These are phyloP conservation scores for Enteromius paludinosus DNA, from an alignment of 2,797 vertebrate genomes.

Conservation along the genomic window DNA sequence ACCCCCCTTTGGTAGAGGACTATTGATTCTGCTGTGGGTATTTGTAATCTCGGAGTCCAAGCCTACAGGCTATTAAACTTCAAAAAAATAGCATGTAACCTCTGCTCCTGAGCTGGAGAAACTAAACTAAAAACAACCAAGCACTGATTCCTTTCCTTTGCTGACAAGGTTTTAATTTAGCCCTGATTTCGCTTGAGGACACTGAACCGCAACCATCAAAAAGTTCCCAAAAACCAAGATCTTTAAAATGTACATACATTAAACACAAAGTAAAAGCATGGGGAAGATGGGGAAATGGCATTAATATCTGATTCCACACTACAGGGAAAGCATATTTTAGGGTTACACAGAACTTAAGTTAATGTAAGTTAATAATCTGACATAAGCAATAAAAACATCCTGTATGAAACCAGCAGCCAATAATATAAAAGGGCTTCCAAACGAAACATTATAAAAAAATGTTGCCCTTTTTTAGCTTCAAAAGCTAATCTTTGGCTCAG, in stretches of 20 bases:
- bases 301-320: not conserved
- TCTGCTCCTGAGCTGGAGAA: conserved; percentile 22
- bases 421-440: not conserved
- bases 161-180: conserved; percentile 52
- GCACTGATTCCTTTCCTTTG: conserved; percentile 43
- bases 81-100: conserved; percentile 42
- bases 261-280: conserved; percentile 5
- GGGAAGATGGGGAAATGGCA: not conserved
- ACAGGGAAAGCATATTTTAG: not conserved
- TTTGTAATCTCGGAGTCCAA: conserved; percentile 49
- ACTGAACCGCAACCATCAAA: conserved; percentile 54
- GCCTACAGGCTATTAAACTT: conserved; percentile 53
- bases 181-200: conserved; percentile 32
- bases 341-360: not conserved
- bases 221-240: conserved; percentile 36
- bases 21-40: conserved; percentile 55
- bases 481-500: not conserved
- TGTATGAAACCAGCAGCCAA: not conserved
- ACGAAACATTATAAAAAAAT: not conserved
- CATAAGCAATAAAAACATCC: not conserved
- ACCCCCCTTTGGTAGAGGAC: conserved; percentile 37
- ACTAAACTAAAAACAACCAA: conserved; percentile 25
- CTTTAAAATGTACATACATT: conserved; percentile 14
- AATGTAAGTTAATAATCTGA: not conserved
- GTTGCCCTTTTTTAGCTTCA: not conserved